phyloP scores from a whole-genome alignment of 2,113 vertebrate genomes.

The Ellobius talpinus region DNA sequence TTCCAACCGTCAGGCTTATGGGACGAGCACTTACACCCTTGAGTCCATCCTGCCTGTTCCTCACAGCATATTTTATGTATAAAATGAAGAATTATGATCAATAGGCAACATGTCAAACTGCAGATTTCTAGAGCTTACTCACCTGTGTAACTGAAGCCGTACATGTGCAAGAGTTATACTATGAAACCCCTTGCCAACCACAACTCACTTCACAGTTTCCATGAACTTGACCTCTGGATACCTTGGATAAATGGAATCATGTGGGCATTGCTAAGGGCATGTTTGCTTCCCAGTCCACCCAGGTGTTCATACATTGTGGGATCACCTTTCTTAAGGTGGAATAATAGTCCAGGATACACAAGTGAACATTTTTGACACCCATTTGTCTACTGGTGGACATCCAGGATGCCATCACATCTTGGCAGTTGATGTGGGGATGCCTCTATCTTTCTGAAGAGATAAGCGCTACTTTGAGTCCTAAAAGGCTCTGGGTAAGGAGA shows the following conservation, averaged over 20 bases:
- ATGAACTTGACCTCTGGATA: background rate
- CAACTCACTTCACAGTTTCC: background rate
- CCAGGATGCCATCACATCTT: background rate
- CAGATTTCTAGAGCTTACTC: background rate
- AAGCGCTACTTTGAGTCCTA: background rate
- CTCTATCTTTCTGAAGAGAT: background rate
- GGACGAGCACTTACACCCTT: background rate
- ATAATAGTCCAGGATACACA: background rate
- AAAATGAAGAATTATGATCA: background rate
- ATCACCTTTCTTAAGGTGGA: background rate
- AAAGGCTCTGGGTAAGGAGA: background rate
- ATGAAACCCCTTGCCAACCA: background rate
- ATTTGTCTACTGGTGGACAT: background rate
- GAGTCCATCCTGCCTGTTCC: background rate
- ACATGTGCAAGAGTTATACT: background rate
- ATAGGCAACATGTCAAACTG: background rate
- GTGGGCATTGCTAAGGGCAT: too few species aligned
- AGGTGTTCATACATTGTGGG: rapidly evolving
- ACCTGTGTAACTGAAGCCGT: background rate
- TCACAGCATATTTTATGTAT: background rate
- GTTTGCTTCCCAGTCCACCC: too few species aligned
- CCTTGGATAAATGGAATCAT: background rate
- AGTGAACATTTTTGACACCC: background rate
- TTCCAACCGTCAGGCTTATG: background rate
- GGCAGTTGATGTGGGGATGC: background rate